These are phyloP conservation scores for Tautogolabrus adspersus DNA, from an alignment of 2,113 vertebrate genomes.

Conservation along the genomic window DNA sequence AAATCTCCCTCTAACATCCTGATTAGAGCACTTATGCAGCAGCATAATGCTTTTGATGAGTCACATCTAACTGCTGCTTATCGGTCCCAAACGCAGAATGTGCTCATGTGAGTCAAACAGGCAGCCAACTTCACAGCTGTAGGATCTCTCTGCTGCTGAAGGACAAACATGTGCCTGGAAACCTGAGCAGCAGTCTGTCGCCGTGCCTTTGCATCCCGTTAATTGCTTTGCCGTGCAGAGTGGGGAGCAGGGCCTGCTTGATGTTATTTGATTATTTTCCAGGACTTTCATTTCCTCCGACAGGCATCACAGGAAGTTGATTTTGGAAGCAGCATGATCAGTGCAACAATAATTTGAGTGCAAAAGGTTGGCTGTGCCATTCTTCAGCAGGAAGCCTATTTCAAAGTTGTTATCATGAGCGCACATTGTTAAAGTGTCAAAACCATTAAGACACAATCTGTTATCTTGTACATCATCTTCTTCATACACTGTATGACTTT, in stretches of 20 bases:
- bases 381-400: conserved; percentile 24
- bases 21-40: conserved; percentile 38
- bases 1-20: conserved; percentile 17
- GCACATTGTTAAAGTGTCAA: conserved; percentile 12
- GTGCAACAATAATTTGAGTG: conserved; percentile 6
- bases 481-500: background rate
- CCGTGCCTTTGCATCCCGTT: conserved; percentile 1
- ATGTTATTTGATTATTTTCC: conserved; percentile 35
- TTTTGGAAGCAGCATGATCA: conserved; percentile 12
- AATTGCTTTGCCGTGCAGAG: background rate
- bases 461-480: background rate
- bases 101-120: conserved; percentile 22
- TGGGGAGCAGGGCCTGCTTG: background rate
- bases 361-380: background rate
- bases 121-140: conserved; percentile 8
- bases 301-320: conserved; percentile 41
- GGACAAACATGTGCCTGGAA: conserved; percentile 29
- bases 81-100: background rate
- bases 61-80: conserved; percentile 23
- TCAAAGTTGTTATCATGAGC: conserved; percentile 24
- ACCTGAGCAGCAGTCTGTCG: conserved; percentile 5
- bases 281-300: conserved; percentile 49
- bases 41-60: conserved; percentile 19
- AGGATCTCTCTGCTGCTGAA: conserved; percentile 30
- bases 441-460: conserved; percentile 12